These are phyloP conservation scores for Holothuria leucospilota DNA, from an alignment of 53 echinoderm and acorn worm species.

Conservation along the genomic window DNA sequence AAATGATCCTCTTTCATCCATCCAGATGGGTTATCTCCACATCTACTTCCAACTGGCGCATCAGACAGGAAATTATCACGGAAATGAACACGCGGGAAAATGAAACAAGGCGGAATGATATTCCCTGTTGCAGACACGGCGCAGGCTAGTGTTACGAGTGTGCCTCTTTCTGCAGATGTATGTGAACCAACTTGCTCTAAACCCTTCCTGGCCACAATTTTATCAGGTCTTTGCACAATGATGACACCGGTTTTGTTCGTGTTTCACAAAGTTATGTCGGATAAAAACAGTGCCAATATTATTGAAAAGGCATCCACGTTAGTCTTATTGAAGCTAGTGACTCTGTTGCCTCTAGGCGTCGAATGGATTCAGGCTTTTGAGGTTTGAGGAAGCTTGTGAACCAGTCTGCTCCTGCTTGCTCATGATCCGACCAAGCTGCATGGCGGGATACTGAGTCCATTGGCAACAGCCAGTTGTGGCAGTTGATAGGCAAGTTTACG, in stretches of 20 bases:
- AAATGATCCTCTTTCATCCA: constrained; percentile 16
- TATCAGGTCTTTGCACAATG: constrained; percentile 13
- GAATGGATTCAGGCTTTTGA: too few species aligned
- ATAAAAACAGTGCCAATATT: neutral
- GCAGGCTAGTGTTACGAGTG: constrained; percentile 18
- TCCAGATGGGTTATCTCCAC: neutral
- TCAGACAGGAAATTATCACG: neutral
- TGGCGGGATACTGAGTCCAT: neutral
- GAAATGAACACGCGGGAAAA: constrained; percentile 25
- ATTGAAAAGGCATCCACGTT: constrained; percentile 13
- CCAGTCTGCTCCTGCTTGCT: too few species aligned
- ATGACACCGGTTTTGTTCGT: neutral
- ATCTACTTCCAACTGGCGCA: neutral
- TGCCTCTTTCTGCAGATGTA: constrained; percentile 23
- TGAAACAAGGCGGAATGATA: neutral
- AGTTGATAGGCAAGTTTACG: neutral
- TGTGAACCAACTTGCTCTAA: neutral
- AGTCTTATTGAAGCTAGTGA: constrained; percentile 40
- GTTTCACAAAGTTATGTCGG: constrained; percentile 1
- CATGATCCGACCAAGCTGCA: constrained; percentile 14
- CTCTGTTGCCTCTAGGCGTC: constrained; percentile 45
- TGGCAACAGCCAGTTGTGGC: constrained; percentile 18
- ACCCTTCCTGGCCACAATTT: neutral
- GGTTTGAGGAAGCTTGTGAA: too few species aligned
- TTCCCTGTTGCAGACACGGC: constrained; percentile 16